phyloP scores from a whole-genome alignment of 2,888 invertebrate species.

The Eretmocerus hayati region DNA sequence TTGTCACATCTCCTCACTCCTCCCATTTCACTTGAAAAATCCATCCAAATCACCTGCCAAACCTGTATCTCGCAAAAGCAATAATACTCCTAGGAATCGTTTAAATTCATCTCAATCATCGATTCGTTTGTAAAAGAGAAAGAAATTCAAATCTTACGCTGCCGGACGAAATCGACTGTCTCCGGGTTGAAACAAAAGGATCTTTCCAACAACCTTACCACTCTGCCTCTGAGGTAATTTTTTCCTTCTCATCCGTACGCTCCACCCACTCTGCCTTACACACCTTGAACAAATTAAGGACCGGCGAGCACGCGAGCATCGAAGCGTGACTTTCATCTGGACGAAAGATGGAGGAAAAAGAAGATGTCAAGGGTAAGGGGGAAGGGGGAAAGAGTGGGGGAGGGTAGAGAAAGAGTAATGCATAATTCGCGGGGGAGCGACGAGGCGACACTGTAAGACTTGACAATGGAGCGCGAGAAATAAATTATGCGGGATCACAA shows the following conservation, averaged over 20 bases:
- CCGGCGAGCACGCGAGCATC: not conserved
- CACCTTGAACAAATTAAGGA: constrained; percentile 12
- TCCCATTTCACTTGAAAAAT: too few relatives aligned
- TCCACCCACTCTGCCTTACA: not conserved
- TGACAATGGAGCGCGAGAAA: constrained; percentile 41
- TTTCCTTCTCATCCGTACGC: not conserved
- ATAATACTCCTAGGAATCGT: too few relatives aligned
- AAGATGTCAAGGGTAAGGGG: not conserved
- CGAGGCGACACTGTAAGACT: constrained; percentile 20
- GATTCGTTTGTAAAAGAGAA: too few relatives aligned
- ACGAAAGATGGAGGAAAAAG: not conserved
- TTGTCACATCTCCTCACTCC: too few relatives aligned
- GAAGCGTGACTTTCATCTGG: not conserved
- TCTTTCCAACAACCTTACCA: too few relatives aligned
- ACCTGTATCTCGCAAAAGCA: too few relatives aligned
- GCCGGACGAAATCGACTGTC: too few relatives aligned
- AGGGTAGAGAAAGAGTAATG: constrained; percentile 31
- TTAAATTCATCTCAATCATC: too few relatives aligned
- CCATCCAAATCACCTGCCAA: too few relatives aligned
- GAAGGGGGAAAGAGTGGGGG: constrained; percentile 16
- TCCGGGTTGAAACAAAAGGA: too few relatives aligned
- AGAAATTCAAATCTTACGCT: too few relatives aligned
- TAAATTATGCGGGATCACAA: constrained; percentile 48
- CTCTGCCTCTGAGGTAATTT: too few relatives aligned
- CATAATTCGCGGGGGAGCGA: constrained; percentile 34